Base-by-base conservation (phyloP, 1,140 invertebrate species). In the Streblospio benedicti region DNA sequence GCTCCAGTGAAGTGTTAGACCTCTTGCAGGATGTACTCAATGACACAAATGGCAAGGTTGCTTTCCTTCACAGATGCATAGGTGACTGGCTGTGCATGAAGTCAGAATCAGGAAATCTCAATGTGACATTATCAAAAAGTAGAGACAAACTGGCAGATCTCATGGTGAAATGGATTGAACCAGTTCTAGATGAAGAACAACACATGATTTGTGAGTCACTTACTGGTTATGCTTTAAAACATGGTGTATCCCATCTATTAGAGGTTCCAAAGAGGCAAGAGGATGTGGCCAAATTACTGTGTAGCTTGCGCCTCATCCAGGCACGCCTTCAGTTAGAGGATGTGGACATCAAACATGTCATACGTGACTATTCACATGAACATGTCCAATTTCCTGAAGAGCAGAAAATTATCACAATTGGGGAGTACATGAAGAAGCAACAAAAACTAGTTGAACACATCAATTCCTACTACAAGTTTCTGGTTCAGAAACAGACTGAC, bases 171-270 rank as follows among this genome's bases (percentile, higher is more conserved):
- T 33, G 45, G 49, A 18, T 32, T n/a, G 49, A 53, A 18, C 28
- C 57, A n/a, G 20, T 50, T 4, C n/a, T n/a, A n/a, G n/a, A n/a
- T n/a, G n/a, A n/a, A n/a, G n/a, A n/a, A n/a, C n/a, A n/a, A n/a
- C n/a, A n/a, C n/a, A n/a, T n/a, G n/a, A n/a, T n/a, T n/a, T n/a
- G n/a, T n/a, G n/a, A n/a, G n/a, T 18, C 35, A 20, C 57, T 59
- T 5, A 16, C n/a, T 25, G 27, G 6, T 16, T 59, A 59, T 35
- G 57, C 57, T 2, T 49, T 59, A 33, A 59, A 51, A 59, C 57
- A 59, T 33, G 57, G 30, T 2, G 38, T 59, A 18, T 20, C 20
- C 4, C 57, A 59, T 28, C 57, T 59, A 27, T 35, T 33, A n/a
- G 57, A 59, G 18, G 33, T 33, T 2, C 57, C 57, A 23, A 50